Conservation (phyloP, 2,113 vertebrate genomes). For the Columba janthina region DNA sequence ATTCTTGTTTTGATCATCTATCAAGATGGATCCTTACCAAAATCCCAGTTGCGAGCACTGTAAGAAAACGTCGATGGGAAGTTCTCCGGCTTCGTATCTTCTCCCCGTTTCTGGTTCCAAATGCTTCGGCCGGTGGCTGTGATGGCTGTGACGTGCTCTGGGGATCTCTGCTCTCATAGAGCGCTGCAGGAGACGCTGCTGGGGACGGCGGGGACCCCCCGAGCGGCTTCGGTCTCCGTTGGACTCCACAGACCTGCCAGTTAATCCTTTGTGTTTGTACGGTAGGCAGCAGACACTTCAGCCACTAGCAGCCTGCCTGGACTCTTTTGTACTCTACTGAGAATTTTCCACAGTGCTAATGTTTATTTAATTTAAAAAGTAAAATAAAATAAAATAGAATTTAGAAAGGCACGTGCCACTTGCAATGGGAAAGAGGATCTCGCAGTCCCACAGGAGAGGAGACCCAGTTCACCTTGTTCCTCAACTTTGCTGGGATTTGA, state of each 20-base stretch:
- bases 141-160: neutral
- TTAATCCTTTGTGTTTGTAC: neutral
- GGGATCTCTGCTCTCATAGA: constrained; percentile 3
- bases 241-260: too few relatives aligned
- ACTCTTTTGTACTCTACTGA: constrained; percentile 3
- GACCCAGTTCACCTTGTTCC: neutral
- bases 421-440: neutral
- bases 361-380: neutral
- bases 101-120: neutral
- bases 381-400: neutral
- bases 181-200: neutral
- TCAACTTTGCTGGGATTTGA: neutral
- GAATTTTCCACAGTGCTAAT: neutral
- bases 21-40: constrained; percentile 4
- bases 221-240: too few relatives aligned
- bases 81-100: neutral
- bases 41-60: neutral
- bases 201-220: neutral
- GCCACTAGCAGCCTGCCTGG: neutral
- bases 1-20: neutral
- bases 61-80: neutral
- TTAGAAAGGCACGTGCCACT: neutral
- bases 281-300: neutral
- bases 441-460: neutral
- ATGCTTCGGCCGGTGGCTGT: neutral